These are phyloP conservation scores for Ahaetulla prasina DNA, from an alignment of 2,113 vertebrate genomes.

Conservation along the genomic window DNA sequence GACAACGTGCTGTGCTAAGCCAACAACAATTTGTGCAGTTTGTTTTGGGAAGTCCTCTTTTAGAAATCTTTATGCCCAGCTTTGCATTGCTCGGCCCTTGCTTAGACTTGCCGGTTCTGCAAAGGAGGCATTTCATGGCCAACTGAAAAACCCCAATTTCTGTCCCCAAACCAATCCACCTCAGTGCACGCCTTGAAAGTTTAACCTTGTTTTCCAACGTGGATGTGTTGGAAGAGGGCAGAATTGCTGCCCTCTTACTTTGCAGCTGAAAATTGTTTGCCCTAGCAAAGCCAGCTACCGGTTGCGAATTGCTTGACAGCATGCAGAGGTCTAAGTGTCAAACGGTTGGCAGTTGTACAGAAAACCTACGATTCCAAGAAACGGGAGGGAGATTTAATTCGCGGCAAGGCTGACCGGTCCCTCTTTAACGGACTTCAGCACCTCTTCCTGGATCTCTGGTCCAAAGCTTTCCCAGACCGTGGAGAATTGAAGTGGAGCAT, in stretches of 20 bases:
- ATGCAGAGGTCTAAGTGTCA: neutral
- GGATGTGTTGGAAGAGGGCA: neutral
- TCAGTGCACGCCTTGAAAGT: neutral
- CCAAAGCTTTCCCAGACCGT: neutral
- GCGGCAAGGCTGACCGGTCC: neutral
- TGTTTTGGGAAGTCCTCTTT: neutral
- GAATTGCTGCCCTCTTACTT: neutral
- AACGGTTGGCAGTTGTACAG: neutral
- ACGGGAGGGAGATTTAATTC: neutral
- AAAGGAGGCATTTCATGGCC: neutral
- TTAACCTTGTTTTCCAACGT: neutral
- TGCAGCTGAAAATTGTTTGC: neutral
- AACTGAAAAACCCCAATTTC: neutral
- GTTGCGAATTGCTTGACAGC: neutral
- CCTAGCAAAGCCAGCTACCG: neutral
- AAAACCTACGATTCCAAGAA: neutral
- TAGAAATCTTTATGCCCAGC: neutral
- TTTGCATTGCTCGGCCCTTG: neutral
- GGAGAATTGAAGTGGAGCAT: neutral
- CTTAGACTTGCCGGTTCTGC: neutral
- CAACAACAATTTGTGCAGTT: neutral
- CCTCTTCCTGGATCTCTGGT: neutral
- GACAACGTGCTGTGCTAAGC: neutral
- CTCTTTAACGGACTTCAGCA: neutral
- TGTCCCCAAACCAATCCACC: neutral